A percentile compares a stretch with the other conserved stretches of the same genome.
These are phyloP conservation scores for Ceratina australensis DNA, from an alignment of 1,140 invertebrate genomes.

Conservation along the genomic window DNA sequence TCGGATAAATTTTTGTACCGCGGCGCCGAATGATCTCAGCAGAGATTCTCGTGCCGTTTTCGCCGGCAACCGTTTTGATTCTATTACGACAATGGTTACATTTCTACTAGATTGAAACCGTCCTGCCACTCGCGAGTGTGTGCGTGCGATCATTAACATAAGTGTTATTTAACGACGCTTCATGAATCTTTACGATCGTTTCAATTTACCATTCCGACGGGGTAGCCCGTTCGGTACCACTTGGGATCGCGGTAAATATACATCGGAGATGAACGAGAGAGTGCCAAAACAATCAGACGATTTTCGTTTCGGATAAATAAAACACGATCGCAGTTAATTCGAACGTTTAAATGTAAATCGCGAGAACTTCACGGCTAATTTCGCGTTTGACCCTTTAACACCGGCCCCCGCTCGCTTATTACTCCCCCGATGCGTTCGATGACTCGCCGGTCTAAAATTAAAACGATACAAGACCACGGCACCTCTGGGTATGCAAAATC, in stretches of 20 bases:
- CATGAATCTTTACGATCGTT: slow-evolving; percentile 45
- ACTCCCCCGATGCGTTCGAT: no score
- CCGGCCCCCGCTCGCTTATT: no score
- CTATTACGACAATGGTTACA: slow-evolving; percentile 18
- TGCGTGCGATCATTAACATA: slow-evolving; percentile 37
- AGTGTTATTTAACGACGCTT: slow-evolving; percentile 50
- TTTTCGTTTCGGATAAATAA: no score
- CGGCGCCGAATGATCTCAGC: no score
- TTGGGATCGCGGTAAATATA: neutral
- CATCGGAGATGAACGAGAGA: neutral
- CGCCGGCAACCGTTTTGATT: slow-evolving; percentile 4
- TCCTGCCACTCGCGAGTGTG: neutral
- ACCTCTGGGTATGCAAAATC: no score
- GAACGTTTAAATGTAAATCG: no score
- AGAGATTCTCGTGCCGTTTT: slow-evolving; percentile 24
- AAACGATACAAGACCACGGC: no score
- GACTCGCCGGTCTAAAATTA: no score
- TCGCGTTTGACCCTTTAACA: no score
- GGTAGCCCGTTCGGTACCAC: slow-evolving; percentile 1
- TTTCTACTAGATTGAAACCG: slow-evolving; percentile 30
- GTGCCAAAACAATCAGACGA: neutral
- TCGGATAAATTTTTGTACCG: no score
- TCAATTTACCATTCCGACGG: slow-evolving; percentile 36
- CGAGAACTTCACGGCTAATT: no score
- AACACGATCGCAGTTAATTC: no score